Evolutionary conservation across 2,888 invertebrate genomes (phyloP), one percentile per base, ranked within the genome.

Genomic region (Syrphus vitripennis): DNA sequence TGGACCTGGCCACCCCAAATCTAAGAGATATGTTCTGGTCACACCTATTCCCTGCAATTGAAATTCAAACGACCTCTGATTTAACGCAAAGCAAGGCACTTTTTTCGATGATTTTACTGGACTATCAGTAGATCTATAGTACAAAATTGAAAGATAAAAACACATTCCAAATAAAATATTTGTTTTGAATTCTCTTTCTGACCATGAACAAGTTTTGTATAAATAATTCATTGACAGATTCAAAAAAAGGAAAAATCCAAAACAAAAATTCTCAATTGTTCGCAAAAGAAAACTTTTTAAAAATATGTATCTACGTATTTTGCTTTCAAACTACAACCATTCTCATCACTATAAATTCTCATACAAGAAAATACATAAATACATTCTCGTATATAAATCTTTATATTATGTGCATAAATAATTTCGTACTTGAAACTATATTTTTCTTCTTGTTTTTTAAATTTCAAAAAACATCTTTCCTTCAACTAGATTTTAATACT

Each of bases 401-500:
- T 2, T 14, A 19, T 45, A 45, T 21, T 57, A 16, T n/a, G 10
- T 57, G 19, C 16, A 16, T 31, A 34, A 0, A 57, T 57, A 24
- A 45, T 26, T 45, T 34, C 9, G 29, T 16, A 29, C 26, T 63
- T 26, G 34, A 63, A 63, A 63, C 42, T 4, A 19, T 42, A 10
- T 16, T 31, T 34, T 57, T 19, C 21, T 57, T 34, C 2, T 12
- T 21, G 4, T 14, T 29, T 19, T 61, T 6, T n/a, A n/a, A n/a
- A 21, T 61, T 24, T 10, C n/a, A n/a, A n/a, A n/a, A n/a, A 61
- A 24, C 40, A 40, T 59, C 61, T 61, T 65, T 42, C 1, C 16
- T 45, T 29, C 45, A 65, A 65, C 45, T 61, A 42, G 12, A 45
- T 19, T 45, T 63, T 42, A 63, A 45, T 45, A 63, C 63, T 63